Evolutionary conservation across 1,140 invertebrate genomes (phyloP).

Genomic region (Pseudomyrmex dendroicus): DNA sequence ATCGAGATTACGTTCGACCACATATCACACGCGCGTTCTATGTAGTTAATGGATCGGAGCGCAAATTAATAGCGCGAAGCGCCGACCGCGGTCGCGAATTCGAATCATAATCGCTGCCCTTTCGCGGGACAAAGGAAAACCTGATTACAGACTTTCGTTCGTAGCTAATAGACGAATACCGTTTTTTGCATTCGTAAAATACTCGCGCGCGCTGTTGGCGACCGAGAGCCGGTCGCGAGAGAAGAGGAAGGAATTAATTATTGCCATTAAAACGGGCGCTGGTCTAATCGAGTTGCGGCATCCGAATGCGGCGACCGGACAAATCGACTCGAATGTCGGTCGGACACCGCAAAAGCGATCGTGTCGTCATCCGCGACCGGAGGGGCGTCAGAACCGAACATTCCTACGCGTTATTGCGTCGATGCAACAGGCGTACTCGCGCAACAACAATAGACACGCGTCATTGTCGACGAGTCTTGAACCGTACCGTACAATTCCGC

Average conservation of each 20-base stretch:
- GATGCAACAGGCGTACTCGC: slow-evolving; percentile 59
- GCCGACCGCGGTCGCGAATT: not conserved
- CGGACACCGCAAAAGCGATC: not conserved
- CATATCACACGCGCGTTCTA: not conserved
- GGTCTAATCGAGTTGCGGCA: slow-evolving; percentile 36
- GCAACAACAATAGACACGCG: slow-evolving; percentile 52
- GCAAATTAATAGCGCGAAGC: slow-evolving; percentile 22
- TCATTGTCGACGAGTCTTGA: slow-evolving; percentile 65
- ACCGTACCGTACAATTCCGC: slow-evolving; percentile 35
- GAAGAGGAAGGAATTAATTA: slow-evolving; percentile 22
- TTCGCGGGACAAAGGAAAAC: slow-evolving; percentile 14
- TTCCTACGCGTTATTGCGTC: slow-evolving; percentile 27
- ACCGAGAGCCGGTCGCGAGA: too few species aligned
- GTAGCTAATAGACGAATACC: not conserved
- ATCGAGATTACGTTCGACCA: too few species aligned
- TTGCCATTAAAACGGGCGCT: not conserved
- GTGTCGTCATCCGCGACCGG: not conserved
- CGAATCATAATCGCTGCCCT: slow-evolving; percentile 23
- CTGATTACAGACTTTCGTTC: slow-evolving; percentile 7
- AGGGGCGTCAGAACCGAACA: not conserved
- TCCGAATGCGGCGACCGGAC: slow-evolving; percentile 11
- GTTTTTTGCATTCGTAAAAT: not conserved
- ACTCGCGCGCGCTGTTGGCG: not conserved
- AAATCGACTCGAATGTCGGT: slow-evolving; percentile 36
- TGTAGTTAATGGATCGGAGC: not conserved